phyloP scores from a whole-genome alignment of 2,113 vertebrate genomes.

The Porphyrio hochstetteri region DNA sequence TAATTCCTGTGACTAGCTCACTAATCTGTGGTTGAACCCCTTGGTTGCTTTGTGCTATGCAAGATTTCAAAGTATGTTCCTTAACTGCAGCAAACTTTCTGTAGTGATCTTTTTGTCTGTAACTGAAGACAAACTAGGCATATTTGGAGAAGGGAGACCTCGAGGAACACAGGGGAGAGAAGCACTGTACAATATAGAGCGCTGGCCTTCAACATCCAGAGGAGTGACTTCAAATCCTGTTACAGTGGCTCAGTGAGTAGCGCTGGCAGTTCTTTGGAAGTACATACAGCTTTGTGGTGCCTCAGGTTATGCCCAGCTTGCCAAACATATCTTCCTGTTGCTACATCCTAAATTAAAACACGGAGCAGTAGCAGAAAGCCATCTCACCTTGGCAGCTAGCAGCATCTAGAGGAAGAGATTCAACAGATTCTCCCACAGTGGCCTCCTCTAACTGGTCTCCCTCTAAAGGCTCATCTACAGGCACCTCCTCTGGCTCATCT shows the following conservation, averaged over 20 bases:
- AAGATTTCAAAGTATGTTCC: not conserved
- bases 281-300: not conserved
- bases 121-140: not conserved
- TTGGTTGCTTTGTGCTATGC: not conserved
- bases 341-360: not conserved
- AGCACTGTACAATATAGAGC: not conserved
- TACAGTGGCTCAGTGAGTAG: not conserved
- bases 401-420: constrained; percentile 67
- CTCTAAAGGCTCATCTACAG: constrained; percentile 77
- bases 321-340: not conserved
- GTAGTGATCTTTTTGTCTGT: not conserved
- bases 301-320: not conserved
- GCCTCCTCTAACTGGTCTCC: constrained; percentile 77
- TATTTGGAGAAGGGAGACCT: not conserved
- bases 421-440: constrained; percentile 76
- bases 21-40: not conserved
- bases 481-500: constrained; percentile 72
- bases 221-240: not conserved
- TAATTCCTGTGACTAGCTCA: not conserved
- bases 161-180: not conserved
- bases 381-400: constrained; percentile 73
- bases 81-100: not conserved
- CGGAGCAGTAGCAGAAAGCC: not conserved
- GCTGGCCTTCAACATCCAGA: not conserved
- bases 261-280: not conserved